Evolutionary conservation across 2,888 invertebrate species (phyloP).

Genomic region (Nycteola revayana): DNA sequence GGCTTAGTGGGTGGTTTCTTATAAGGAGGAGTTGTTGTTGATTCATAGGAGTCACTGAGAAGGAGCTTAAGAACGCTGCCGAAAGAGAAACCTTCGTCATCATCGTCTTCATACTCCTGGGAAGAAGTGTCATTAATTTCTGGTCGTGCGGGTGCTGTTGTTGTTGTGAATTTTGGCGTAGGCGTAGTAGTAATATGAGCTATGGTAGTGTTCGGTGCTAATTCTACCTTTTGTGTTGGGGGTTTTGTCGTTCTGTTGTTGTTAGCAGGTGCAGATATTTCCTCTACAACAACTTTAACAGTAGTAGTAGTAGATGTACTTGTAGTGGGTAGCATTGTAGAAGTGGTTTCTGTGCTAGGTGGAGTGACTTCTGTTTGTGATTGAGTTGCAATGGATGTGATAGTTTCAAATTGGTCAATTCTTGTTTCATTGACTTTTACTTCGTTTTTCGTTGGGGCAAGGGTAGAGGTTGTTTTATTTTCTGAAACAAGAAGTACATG

Average conservation of each 20-base stretch:
- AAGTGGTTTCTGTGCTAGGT: too few relatives aligned
- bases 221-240: slow-evolving; percentile 13
- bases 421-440: slow-evolving; percentile 16
- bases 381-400: too few relatives aligned
- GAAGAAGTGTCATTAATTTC: slow-evolving; percentile 39
- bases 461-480: slow-evolving; percentile 35
- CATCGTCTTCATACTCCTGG: slow-evolving; percentile 64
- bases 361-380: too few relatives aligned
- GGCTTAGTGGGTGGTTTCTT: slow-evolving; percentile 13
- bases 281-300: too few relatives aligned
- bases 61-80: slow-evolving; percentile 84
- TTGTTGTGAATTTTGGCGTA: slow-evolving; percentile 6
- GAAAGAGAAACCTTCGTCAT: slow-evolving; percentile 81
- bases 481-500: slow-evolving; percentile 41
- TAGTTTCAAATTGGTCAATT: slow-evolving; percentile 1
- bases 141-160: background rate
- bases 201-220: slow-evolving; percentile 18
- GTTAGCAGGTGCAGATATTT: too few relatives aligned
- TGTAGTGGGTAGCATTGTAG: too few relatives aligned
- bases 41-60: slow-evolving; percentile 72
- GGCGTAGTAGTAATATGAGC: slow-evolving; percentile 16
- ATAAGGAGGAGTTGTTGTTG: slow-evolving; percentile 42
- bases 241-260: slow-evolving; percentile 4
- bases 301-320: too few relatives aligned
- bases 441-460: slow-evolving; percentile 26